Conservation (phyloP, 2,113 vertebrate species). For the Etheostoma cragini region DNA sequence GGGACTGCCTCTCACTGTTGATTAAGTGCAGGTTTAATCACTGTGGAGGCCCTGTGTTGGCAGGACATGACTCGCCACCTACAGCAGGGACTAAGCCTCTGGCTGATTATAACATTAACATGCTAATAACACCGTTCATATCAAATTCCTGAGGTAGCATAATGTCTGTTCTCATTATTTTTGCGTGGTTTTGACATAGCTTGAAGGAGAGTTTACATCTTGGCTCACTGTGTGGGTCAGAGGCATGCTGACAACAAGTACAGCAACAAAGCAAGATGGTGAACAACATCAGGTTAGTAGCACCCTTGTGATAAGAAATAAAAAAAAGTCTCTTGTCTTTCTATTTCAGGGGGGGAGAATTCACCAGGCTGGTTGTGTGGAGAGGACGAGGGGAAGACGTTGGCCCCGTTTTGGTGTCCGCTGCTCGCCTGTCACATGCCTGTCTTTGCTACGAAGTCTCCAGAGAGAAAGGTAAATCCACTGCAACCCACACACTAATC, state of each 20-base stretch:
- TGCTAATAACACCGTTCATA: constrained; percentile 60
- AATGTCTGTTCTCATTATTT: constrained; percentile 42
- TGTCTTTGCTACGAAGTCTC: constrained; percentile 88
- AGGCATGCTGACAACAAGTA: constrained; percentile 12
- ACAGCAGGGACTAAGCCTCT: constrained; percentile 50
- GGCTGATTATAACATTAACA: constrained; percentile 64
- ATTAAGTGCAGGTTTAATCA: constrained; percentile 75
- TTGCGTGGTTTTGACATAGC: constrained; percentile 40
- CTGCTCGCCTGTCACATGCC: constrained; percentile 89
- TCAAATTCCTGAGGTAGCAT: constrained; percentile 27
- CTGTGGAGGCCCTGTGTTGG: constrained; percentile 52
- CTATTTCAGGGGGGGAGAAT: constrained; percentile 91
- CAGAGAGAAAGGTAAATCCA: constrained; percentile 81
- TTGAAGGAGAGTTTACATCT: constrained; percentile 25
- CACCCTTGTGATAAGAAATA: background rate
- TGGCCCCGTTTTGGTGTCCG: constrained; percentile 89
- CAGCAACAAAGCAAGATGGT: constrained; percentile 12
- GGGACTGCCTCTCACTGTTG: constrained; percentile 70
- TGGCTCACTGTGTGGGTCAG: constrained; percentile 13
- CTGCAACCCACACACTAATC: background rate
- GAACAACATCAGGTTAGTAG: background rate
- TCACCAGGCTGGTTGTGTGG: constrained; percentile 92
- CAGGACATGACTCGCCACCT: constrained; percentile 46
- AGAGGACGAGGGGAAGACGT: constrained; percentile 90
- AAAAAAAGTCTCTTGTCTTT: background rate